Conservation (phyloP, 1,140 invertebrate species). For the Hirudo medicinalis region DNA sequence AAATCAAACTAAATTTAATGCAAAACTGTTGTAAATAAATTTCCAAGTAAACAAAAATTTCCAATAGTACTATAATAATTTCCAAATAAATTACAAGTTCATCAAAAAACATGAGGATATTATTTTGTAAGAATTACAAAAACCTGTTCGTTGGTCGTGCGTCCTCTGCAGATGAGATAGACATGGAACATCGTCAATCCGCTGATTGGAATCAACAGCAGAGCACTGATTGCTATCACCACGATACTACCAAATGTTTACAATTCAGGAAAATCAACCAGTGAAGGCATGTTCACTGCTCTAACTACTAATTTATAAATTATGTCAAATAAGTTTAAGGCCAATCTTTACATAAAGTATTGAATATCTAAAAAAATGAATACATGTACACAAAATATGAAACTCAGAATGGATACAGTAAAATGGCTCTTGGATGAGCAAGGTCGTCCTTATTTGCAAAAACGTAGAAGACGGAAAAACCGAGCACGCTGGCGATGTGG, state of each 20-base stretch:
- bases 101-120: neutral
- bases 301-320: neutral
- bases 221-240: constrained; percentile 73
- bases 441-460: constrained; percentile 68
- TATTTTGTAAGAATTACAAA: constrained; percentile 16
- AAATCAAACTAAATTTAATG: constrained; percentile 1
- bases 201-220: constrained; percentile 89
- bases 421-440: constrained; percentile 64
- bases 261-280: neutral
- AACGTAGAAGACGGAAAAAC: constrained; percentile 76
- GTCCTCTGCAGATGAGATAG: constrained; percentile 81
- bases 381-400: neutral
- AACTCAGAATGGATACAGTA: constrained; percentile 70
- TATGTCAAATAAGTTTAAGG: constrained; percentile 6
- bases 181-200: constrained; percentile 94
- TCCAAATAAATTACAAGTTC: neutral
- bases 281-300: neutral
- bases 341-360: neutral
- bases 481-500: constrained; percentile 93
- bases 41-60: neutral
- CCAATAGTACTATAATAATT: neutral
- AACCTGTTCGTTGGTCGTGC: constrained; percentile 96
- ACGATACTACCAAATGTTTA: constrained; percentile 54
- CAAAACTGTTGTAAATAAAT: too few relatives aligned
- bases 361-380: neutral